phyloP scores from a whole-genome alignment of 2,113 vertebrate genomes.

The Oncorhynchus nerka region DNA sequence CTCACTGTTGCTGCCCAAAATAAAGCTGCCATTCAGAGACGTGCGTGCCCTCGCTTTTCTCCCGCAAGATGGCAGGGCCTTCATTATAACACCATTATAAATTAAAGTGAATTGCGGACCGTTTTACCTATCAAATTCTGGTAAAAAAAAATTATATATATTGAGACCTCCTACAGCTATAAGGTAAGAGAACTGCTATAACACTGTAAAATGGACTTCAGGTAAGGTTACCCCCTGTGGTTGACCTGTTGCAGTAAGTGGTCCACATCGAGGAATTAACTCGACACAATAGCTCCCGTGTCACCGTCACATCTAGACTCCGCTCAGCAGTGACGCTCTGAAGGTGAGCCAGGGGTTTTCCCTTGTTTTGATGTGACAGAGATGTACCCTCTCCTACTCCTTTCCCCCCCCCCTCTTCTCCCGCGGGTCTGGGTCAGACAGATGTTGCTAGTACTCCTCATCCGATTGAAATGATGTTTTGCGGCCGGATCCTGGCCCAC shows the following conservation, averaged over 20 bases:
- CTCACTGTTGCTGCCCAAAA: constrained; percentile 53
- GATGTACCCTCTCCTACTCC: not conserved
- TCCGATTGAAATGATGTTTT: constrained; percentile 41
- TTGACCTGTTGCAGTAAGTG: too few relatives aligned
- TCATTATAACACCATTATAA: constrained; percentile 42
- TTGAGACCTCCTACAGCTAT: too few relatives aligned
- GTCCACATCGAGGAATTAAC: too few relatives aligned
- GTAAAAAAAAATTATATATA: too few relatives aligned
- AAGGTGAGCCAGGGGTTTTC: constrained; percentile 65
- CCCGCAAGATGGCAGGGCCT: constrained; percentile 31
- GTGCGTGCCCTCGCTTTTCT: constrained; percentile 25
- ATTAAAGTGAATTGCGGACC: constrained; percentile 8
- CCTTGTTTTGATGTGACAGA: constrained; percentile 56
- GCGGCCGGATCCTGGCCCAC: constrained; percentile 21
- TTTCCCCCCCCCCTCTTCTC: too few relatives aligned
- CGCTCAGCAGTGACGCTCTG: constrained; percentile 46
- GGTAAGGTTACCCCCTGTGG: too few relatives aligned
- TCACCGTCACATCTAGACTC: constrained; percentile 54
- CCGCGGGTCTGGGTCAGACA: constrained; percentile 28
- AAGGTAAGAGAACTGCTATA: too few relatives aligned
- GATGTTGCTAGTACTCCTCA: constrained; percentile 47
- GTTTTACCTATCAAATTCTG: not conserved
- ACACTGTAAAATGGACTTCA: too few relatives aligned
- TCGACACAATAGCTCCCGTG: too few relatives aligned
- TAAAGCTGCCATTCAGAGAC: constrained; percentile 41